A percentile compares a stretch with the other conserved stretches of the same genome.
These are phyloP conservation scores for Forbesichthys papilliferus DNA, from an alignment of 2,113 vertebrate genomes.

Conservation along the genomic window DNA sequence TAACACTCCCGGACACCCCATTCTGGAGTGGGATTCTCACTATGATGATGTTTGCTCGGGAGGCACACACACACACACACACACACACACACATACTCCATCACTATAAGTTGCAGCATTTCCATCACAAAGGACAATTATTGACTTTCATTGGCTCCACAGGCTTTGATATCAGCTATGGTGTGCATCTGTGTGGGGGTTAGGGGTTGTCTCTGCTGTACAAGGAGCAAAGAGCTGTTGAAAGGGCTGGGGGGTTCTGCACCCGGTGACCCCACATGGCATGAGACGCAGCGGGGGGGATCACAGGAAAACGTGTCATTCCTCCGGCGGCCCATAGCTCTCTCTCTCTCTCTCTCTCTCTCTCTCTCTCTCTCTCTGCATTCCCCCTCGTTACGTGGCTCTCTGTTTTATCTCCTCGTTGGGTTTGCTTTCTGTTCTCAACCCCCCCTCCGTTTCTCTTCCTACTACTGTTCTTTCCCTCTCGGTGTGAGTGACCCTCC, in stretches of 20 bases:
- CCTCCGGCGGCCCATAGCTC: slow-evolving; percentile 40
- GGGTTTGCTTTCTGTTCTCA: slow-evolving; percentile 18
- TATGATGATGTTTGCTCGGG: slow-evolving; percentile 69
- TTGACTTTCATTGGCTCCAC: slow-evolving; percentile 81
- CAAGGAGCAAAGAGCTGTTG: slow-evolving; percentile 63
- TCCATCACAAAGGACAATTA: slow-evolving; percentile 79
- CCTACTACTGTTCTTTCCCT: slow-evolving; percentile 22
- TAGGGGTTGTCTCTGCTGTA: slow-evolving; percentile 2
- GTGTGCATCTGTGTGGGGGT: slow-evolving; percentile 63
- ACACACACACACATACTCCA: slow-evolving; percentile 27
- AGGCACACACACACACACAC: no score
- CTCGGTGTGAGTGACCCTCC: slow-evolving; percentile 38
- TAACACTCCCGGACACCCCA: slow-evolving; percentile 66
- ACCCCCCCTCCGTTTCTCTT: not conserved
- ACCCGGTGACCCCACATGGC: slow-evolving; percentile 65
- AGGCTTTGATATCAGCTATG: slow-evolving; percentile 79
- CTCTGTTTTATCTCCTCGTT: not conserved
- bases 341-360: not conserved
- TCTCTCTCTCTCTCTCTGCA: not conserved
- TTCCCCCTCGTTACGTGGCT: not conserved
- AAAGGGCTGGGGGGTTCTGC: slow-evolving; percentile 69
- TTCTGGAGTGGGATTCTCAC: slow-evolving; percentile 62
- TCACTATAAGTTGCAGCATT: slow-evolving; percentile 67
- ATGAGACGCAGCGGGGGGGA: slow-evolving; percentile 48
- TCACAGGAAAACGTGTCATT: slow-evolving; percentile 68